phyloP scores from a whole-genome alignment of 1,140 invertebrate species.

The Helicoverpa armigera region DNA sequence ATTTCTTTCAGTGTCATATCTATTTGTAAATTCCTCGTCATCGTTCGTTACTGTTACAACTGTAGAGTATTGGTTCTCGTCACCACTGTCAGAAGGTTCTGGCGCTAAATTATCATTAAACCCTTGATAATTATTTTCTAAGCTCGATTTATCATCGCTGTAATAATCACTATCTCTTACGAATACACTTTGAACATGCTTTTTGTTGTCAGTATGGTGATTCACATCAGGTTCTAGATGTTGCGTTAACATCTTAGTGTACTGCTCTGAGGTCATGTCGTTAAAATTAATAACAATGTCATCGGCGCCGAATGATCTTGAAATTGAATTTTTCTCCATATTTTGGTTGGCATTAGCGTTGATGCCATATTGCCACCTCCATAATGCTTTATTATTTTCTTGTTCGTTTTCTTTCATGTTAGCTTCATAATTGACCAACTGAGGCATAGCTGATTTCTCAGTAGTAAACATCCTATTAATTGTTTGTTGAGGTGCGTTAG shows the following conservation, averaged over 20 bases:
- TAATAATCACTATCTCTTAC: constrained; percentile 3
- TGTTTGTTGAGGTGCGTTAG: constrained; percentile 61
- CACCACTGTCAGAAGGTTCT: not conserved
- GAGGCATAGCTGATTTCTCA: constrained; percentile 74
- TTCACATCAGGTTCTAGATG: constrained; percentile 53
- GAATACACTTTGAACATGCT: not conserved
- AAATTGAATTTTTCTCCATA: constrained; percentile 78
- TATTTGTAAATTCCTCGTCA: not conserved
- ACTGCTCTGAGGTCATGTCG: constrained; percentile 80
- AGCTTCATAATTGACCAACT: constrained; percentile 80
- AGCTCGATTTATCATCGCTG: not conserved
- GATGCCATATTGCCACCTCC: constrained; percentile 81
- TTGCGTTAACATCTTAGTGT: constrained; percentile 73
- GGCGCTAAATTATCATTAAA: constrained; percentile 8
- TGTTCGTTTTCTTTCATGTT: constrained; percentile 67
- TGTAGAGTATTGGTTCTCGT: constrained; percentile 9
- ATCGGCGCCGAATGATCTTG: constrained; percentile 75
- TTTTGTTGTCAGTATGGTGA: not conserved
- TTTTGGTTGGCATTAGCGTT: constrained; percentile 68
- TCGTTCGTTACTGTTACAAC: not conserved
- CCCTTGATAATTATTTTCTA: not conserved
- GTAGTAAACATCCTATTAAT: constrained; percentile 64
- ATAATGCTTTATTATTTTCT: constrained; percentile 75
- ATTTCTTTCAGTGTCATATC: not conserved
- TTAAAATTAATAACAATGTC: constrained; percentile 81